Conservation (phyloP, 2,888 invertebrate genomes). For the Tetrapedia diversipes region DNA sequence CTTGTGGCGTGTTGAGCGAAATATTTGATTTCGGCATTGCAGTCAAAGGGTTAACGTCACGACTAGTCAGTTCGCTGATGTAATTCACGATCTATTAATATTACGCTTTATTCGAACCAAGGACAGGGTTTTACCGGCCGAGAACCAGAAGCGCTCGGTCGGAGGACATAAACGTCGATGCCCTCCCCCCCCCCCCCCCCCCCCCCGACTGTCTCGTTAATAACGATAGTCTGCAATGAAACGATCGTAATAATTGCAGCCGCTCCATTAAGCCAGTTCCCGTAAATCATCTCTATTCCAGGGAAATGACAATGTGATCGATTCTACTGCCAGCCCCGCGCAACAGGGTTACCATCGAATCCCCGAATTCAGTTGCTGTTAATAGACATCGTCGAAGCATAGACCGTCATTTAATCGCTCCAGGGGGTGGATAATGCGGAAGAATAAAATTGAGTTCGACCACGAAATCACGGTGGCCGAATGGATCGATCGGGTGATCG, state of each 20-base stretch:
- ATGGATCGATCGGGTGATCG: slow-evolving; percentile 30
- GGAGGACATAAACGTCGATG: slow-evolving; percentile 16
- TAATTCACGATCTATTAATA: slow-evolving; percentile 3
- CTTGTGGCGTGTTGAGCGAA: too few species aligned
- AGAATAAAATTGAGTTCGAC: slow-evolving; percentile 18
- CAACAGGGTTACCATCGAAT: slow-evolving; percentile 9
- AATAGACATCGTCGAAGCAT: neutral
- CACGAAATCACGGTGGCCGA: slow-evolving; percentile 29
- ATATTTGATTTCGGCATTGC: too few species aligned
- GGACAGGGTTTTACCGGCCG: slow-evolving; percentile 15
- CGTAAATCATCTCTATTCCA: slow-evolving; percentile 53
- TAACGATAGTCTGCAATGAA: slow-evolving; percentile 43
- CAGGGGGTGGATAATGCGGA: neutral
- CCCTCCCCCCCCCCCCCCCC: too few species aligned
- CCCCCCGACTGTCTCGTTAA: slow-evolving; percentile 54
- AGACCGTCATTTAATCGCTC: too few species aligned
- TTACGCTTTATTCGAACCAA: neutral
- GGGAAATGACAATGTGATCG: slow-evolving; percentile 50
- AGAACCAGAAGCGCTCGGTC: neutral
- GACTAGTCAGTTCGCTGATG: neutral
- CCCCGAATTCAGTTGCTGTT: neutral
- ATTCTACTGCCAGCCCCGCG: slow-evolving; percentile 54
- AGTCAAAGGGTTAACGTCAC: too few species aligned
- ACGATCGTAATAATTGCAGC: slow-evolving; percentile 66
- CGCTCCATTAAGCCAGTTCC: slow-evolving; percentile 58